These are phyloP conservation scores for Stegostoma tigrinum DNA, from an alignment of 2,113 vertebrate genomes.

Conservation along the genomic window DNA sequence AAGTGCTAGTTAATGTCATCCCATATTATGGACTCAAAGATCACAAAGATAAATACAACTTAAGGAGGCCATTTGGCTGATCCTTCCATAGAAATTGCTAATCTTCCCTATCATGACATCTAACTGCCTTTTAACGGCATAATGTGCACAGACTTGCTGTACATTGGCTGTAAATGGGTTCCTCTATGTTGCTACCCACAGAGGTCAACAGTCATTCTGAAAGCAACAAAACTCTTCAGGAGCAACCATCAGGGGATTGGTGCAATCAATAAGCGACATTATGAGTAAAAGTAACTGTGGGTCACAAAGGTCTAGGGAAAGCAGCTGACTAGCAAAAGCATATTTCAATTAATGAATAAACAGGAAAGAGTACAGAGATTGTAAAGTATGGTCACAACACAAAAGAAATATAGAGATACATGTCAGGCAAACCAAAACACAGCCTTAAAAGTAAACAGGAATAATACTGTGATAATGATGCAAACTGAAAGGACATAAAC, in stretches of 20 bases:
- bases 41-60: neutral
- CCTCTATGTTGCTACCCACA: neutral
- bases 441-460: too few relatives aligned
- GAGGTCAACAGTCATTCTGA: neutral
- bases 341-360: too few relatives aligned
- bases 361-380: too few relatives aligned
- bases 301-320: too few relatives aligned
- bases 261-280: too few relatives aligned
- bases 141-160: neutral
- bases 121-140: neutral
- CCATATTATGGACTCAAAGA: neutral
- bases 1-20: neutral
- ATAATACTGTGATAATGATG: too few relatives aligned
- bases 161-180: neutral
- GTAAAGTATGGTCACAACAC: too few relatives aligned
- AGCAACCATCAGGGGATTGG: neutral
- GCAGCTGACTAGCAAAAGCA: too few relatives aligned
- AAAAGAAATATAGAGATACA: too few relatives aligned
- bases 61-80: neutral
- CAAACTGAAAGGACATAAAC: too few relatives aligned
- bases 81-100: neutral
- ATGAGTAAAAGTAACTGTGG: too few relatives aligned
- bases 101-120: neutral
- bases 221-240: neutral
- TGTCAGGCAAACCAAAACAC: too few relatives aligned